Conservation (phyloP, 2,888 invertebrate genomes). For the Tupiocoris notatus region DNA sequence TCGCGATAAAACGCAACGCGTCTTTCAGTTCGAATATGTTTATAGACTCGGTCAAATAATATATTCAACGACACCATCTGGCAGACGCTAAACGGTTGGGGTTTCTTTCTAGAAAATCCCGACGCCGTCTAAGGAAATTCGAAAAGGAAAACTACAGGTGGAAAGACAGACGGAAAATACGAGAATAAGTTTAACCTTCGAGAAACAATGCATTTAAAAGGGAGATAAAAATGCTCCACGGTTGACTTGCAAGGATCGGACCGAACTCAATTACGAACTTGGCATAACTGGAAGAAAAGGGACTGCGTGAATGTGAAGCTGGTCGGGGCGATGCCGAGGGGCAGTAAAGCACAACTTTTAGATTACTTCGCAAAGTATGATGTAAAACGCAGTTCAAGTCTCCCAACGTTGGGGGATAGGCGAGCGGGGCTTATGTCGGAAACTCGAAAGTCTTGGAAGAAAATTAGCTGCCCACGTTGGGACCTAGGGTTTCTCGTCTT, state of each 20-base stretch:
- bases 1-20: too few species aligned
- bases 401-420: neutral
- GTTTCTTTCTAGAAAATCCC: too few species aligned
- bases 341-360: constrained; percentile 35
- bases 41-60: too few species aligned
- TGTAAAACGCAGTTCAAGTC: constrained; percentile 26
- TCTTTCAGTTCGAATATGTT: too few species aligned
- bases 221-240: neutral
- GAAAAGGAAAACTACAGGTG: too few species aligned
- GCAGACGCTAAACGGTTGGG: too few species aligned
- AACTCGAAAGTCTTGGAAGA: neutral
- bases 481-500: neutral
- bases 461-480: neutral
- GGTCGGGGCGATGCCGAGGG: neutral
- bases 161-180: too few species aligned
- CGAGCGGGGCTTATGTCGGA: neutral
- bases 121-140: too few species aligned
- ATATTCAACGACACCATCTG: too few species aligned
- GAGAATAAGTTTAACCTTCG: neutral
- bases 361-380: constrained; percentile 34
- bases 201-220: neutral
- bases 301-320: neutral
- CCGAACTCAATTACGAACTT: neutral
- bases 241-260: neutral
- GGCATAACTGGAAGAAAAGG: neutral